Conservation (phyloP, 2,113 vertebrate genomes). For the Pterocles orientalis region DNA sequence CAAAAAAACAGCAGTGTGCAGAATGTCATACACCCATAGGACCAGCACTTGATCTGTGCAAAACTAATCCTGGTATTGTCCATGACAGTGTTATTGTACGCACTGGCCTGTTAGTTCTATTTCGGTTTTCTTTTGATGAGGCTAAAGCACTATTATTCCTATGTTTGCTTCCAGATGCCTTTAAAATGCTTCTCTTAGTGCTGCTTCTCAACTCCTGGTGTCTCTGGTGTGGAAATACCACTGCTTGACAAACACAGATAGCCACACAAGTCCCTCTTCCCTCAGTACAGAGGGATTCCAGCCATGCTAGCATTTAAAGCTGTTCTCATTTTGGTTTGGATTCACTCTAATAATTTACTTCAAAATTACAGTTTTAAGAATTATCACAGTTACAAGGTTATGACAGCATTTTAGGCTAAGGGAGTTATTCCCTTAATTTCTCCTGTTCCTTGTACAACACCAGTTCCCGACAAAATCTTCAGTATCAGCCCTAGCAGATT, state of each 20-base stretch:
- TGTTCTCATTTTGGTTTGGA: constrained; percentile 5
- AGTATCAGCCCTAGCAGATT: not conserved
- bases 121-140: not conserved
- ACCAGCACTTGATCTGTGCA: not conserved
- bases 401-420: not conserved
- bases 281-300: not conserved
- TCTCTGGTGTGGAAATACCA: not conserved
- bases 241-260: not conserved
- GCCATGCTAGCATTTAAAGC: not conserved
- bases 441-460: not conserved
- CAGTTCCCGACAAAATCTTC: not conserved
- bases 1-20: not conserved
- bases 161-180: not conserved
- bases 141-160: not conserved
- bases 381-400: not conserved
- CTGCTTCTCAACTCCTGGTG: not conserved
- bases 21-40: not conserved
- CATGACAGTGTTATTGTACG: not conserved
- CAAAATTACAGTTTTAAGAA: not conserved
- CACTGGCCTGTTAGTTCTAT: not conserved
- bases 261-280: not conserved
- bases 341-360: not conserved
- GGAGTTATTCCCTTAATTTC: not conserved
- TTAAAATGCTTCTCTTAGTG: not conserved
- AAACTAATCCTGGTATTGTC: not conserved